These are phyloP conservation scores for Vanacampus margaritifer DNA, from an alignment of 2,113 vertebrate genomes.

Conservation along the genomic window DNA sequence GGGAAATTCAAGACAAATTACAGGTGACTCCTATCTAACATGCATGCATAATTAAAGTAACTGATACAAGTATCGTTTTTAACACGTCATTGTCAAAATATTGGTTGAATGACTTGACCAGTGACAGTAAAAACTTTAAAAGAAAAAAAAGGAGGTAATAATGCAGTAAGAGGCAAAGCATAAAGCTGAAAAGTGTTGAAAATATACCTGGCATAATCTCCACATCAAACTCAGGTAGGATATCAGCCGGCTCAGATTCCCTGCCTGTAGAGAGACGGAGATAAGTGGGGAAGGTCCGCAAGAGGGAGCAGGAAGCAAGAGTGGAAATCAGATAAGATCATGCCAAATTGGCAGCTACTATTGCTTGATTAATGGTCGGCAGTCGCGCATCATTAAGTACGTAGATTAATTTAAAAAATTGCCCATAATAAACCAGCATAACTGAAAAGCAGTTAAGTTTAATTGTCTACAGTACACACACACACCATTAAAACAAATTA, in stretches of 20 bases:
- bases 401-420: no score
- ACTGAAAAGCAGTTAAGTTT: no score
- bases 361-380: slow-evolving; percentile 24
- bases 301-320: slow-evolving; percentile 52
- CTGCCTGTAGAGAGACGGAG: slow-evolving; percentile 89
- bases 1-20: no score
- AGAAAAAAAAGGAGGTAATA: neutral
- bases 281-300: slow-evolving; percentile 70
- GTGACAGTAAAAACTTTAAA: slow-evolving; percentile 13
- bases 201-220: slow-evolving; percentile 97
- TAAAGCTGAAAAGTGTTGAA: neutral
- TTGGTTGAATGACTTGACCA: neutral
- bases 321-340: slow-evolving; percentile 33
- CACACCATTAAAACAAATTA: neutral
- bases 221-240: slow-evolving; percentile 99
- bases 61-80: no score
- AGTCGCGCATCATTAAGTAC: neutral
- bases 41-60: no score
- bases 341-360: slow-evolving; percentile 17
- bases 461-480: neutral
- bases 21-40: no score
- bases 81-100: neutral
- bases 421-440: no score
- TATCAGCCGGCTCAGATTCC: slow-evolving; percentile 93
- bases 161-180: slow-evolving; percentile 1